Percentiles rank a stretch among this genome's conserved stretches.
These are phyloP conservation scores for Peribatodes rhomboidaria DNA, from an alignment of 2,888 invertebrate genomes.

Conservation along the genomic window DNA sequence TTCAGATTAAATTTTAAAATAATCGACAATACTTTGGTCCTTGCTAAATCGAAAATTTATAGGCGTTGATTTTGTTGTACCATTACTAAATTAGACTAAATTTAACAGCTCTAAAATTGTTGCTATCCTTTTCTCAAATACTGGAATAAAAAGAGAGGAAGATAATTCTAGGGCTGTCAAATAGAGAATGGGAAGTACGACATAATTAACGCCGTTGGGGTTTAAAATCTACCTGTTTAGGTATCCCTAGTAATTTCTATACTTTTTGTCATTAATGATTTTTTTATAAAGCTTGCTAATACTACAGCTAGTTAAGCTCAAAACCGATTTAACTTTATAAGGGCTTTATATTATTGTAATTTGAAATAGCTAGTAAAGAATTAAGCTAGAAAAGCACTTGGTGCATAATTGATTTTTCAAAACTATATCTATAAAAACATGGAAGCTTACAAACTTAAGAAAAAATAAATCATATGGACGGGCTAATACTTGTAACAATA, in stretches of 20 bases:
- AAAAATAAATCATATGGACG: constrained; percentile 35
- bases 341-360: constrained; percentile 38
- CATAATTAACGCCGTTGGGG: constrained; percentile 9
- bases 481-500: constrained; percentile 37
- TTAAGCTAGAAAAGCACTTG: constrained; percentile 39
- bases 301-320: constrained; percentile 56
- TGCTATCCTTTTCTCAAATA: background rate
- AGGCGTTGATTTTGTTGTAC: constrained; percentile 42
- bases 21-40: constrained; percentile 67
- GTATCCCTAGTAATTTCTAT: constrained; percentile 57
- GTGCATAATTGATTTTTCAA: constrained; percentile 28
- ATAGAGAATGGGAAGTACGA: background rate
- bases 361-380: constrained; percentile 23
- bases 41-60: constrained; percentile 65
- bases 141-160: background rate
- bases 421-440: background rate
- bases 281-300: constrained; percentile 58
- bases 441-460: constrained; percentile 4
- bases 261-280: constrained; percentile 54
- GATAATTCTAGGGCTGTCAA: background rate
- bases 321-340: constrained; percentile 51
- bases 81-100: constrained; percentile 1
- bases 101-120: background rate
- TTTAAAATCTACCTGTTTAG: constrained; percentile 55
- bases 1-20: constrained; percentile 59